Evolutionary conservation across 1,140 invertebrate species (phyloP).

Genomic region (Gryllus bimaculatus): DNA sequence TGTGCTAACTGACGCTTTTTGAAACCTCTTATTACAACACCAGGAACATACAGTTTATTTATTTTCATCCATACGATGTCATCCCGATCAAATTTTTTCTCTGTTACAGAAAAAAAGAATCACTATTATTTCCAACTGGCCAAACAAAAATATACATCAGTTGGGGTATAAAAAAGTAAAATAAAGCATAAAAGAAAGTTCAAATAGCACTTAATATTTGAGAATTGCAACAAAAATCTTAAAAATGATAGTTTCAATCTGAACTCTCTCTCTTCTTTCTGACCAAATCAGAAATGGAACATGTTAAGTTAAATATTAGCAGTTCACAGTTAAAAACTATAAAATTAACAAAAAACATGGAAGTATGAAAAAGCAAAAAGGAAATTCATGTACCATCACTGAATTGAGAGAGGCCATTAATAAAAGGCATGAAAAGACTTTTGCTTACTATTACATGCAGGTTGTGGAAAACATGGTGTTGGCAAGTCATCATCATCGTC

Average conservation of each 20-base stretch:
- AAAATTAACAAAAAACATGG: neutral
- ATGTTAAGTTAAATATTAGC: neutral
- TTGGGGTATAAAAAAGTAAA: neutral
- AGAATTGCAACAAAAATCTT: no score
- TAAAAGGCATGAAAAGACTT: neutral
- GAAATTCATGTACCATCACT: neutral
- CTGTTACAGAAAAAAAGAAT: neutral
- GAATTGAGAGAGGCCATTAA: neutral
- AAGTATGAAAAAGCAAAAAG: neutral
- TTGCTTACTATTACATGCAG: neutral
- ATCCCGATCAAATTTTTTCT: slow-evolving; percentile 6
- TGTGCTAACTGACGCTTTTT: neutral
- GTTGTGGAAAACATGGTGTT: neutral
- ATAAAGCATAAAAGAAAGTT: neutral
- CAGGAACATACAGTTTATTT: slow-evolving; percentile 8
- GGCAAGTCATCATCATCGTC: slow-evolving; percentile 1
- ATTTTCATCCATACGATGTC: slow-evolving; percentile 6
- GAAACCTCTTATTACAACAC: neutral
- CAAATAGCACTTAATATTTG: neutral
- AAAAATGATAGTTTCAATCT: neutral
- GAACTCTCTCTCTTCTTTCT: neutral
- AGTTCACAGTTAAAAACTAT: neutral
- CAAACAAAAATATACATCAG: no score
- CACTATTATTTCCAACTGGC: neutral
- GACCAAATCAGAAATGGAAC: neutral